phyloP scores from a whole-genome alignment of 2,797 vertebrate genomes.

The Pteropus rufus region DNA sequence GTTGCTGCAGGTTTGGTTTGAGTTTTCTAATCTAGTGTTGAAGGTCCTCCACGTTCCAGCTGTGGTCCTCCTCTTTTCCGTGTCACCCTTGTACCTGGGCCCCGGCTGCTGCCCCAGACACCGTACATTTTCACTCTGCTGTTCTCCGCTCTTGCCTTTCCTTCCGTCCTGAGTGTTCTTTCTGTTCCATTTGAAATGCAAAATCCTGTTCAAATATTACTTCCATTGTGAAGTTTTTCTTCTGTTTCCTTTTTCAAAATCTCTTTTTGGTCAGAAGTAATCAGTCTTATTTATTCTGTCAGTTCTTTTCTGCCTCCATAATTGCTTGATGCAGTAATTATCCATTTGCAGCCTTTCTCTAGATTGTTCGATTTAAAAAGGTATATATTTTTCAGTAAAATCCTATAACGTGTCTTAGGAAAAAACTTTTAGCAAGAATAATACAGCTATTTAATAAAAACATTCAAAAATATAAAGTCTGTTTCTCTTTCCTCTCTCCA shows the following conservation, averaged over 20 bases:
- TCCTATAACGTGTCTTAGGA: background rate
- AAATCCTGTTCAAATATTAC: slow-evolving; percentile 5
- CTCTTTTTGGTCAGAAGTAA: slow-evolving; percentile 23
- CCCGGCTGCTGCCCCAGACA: background rate
- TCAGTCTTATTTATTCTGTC: background rate
- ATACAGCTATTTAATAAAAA: background rate
- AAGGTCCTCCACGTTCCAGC: background rate
- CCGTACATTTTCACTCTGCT: background rate
- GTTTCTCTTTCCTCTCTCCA: background rate
- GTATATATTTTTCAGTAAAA: slow-evolving; percentile 18
- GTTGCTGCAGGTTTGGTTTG: background rate
- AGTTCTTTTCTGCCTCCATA: slow-evolving; percentile 1
- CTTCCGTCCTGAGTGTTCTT: background rate
- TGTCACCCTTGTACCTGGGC: background rate
- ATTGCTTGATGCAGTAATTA: slow-evolving; percentile 5
- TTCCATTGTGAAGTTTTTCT: slow-evolving; percentile 19
- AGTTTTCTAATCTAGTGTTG: background rate
- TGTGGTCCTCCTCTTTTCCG: background rate
- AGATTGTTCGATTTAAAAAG: slow-evolving; percentile 30
- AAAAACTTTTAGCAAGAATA: background rate
- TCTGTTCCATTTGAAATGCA: slow-evolving; percentile 29
- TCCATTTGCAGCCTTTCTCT: background rate
- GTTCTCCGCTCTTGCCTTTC: background rate
- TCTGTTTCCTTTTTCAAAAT: slow-evolving; percentile 45
- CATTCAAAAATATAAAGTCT: background rate